Evolutionary conservation across 2,113 vertebrate genomes (phyloP).

Genomic region (Tachysurus vachellii): DNA sequence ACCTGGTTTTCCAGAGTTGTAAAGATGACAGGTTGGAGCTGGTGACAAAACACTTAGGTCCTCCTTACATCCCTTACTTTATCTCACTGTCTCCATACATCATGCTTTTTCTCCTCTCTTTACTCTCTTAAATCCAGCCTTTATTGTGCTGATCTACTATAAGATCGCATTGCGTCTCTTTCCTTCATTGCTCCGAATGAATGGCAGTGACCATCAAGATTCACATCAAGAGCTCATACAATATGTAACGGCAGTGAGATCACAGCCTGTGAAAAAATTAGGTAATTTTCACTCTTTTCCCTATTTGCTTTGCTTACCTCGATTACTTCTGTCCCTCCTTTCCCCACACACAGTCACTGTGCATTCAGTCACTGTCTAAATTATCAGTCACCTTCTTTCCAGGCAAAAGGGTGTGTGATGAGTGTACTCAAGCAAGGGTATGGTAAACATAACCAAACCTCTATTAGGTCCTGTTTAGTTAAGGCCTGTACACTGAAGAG

Average conservation of each 20-base stretch:
- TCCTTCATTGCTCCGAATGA: conserved; percentile 23
- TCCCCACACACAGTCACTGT: neutral
- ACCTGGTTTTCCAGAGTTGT: conserved; percentile 61
- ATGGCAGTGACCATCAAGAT: neutral
- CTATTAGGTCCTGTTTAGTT: conserved; percentile 5
- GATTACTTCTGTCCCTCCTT: neutral
- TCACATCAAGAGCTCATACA: neutral
- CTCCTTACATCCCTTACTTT: conserved; percentile 38
- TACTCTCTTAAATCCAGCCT: conserved; percentile 6
- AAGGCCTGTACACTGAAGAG: neutral
- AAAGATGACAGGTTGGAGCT: conserved; percentile 45
- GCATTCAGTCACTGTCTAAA: neutral
- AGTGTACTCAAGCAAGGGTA: neutral
- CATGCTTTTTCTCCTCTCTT: neutral
- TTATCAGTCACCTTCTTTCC: neutral
- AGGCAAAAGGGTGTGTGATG: neutral
- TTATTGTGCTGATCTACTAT: conserved; percentile 5
- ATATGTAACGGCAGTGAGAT: neutral
- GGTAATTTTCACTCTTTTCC: neutral
- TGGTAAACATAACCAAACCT: neutral
- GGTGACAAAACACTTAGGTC: conserved; percentile 31
- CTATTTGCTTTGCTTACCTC: neutral
- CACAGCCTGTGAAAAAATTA: neutral
- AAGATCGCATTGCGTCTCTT: neutral
- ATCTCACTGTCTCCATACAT: conserved; percentile 25